These are phyloP conservation scores for Todus mexicanus DNA, from an alignment of 2,797 vertebrate species.

Conservation along the genomic window DNA sequence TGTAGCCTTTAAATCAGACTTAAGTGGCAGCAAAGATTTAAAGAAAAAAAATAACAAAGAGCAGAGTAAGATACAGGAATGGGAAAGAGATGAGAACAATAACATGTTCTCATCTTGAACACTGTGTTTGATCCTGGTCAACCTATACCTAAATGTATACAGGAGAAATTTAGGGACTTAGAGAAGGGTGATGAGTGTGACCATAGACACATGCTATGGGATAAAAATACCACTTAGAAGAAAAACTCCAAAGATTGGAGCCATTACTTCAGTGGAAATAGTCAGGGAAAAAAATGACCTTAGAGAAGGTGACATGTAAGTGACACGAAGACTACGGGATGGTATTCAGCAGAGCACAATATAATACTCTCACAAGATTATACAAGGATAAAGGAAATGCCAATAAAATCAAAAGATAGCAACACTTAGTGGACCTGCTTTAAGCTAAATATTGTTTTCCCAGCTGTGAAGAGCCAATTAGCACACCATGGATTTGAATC, in stretches of 20 bases:
- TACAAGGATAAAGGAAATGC: background rate
- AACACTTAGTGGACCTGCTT: background rate
- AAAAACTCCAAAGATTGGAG: background rate
- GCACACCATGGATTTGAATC: background rate
- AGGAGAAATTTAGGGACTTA: background rate
- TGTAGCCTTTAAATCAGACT: background rate
- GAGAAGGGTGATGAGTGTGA: background rate
- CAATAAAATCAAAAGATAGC: background rate
- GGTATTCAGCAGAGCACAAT: background rate
- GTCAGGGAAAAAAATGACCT: background rate
- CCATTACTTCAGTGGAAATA: background rate
- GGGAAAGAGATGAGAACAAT: background rate
- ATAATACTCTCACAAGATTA: background rate
- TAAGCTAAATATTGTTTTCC: background rate
- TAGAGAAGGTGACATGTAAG: background rate
- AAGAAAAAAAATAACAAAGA: background rate
- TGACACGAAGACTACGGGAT: fast-evolving
- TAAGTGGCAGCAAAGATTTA: background rate
- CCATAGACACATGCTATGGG: fast-evolving
- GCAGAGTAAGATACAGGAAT: background rate
- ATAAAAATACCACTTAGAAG: background rate
- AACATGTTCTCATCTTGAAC: background rate
- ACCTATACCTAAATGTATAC: background rate
- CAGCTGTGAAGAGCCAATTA: background rate
- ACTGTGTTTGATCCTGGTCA: background rate